Evolutionary conservation across 2,797 vertebrate species (phyloP).

Genomic region (Semotilus atromaculatus): DNA sequence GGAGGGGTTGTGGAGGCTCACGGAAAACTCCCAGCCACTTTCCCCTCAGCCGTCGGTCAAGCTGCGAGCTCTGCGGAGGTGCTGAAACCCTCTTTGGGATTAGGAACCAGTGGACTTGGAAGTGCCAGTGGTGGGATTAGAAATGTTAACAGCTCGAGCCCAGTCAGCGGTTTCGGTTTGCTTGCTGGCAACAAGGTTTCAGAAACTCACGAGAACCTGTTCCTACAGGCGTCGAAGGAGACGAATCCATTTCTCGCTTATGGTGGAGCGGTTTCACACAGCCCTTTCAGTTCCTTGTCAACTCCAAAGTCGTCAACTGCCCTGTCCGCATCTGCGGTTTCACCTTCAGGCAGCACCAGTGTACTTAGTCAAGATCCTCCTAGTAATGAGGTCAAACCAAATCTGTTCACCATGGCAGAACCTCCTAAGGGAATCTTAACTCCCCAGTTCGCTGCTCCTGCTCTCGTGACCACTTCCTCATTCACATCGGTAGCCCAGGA

Average conservation of each 20-base stretch:
- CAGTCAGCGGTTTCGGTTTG: constrained; percentile 68
- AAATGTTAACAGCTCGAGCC: constrained; percentile 67
- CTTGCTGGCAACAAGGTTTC: constrained; percentile 79
- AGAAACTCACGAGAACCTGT: constrained; percentile 94
- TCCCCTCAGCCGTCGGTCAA: constrained; percentile 76
- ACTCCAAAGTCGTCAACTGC: constrained; percentile 52
- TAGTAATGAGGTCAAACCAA: constrained; percentile 82
- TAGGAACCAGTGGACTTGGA: constrained; percentile 62
- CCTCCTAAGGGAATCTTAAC: constrained; percentile 87
- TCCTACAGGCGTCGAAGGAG: constrained; percentile 93
- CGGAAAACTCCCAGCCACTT: constrained; percentile 86
- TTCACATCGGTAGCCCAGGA: constrained; percentile 79
- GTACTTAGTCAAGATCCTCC: constrained; percentile 54
- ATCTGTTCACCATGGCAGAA: constrained; percentile 92
- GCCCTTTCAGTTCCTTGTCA: constrained; percentile 85
- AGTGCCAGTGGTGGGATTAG: constrained; percentile 63
- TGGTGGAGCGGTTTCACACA: constrained; percentile 85
- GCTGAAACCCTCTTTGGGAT: constrained; percentile 62
- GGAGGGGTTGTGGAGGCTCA: constrained; percentile 74
- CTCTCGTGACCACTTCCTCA: constrained; percentile 58
- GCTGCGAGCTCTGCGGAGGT: constrained; percentile 63
- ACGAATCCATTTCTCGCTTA: constrained; percentile 95
- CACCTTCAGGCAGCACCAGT: constrained; percentile 34
- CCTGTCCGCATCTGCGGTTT: constrained; percentile 53
- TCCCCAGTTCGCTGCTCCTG: constrained; percentile 79